Evolutionary conservation across 1,140 invertebrate species (phyloP).

Genomic region (Copidosoma floridanum): DNA sequence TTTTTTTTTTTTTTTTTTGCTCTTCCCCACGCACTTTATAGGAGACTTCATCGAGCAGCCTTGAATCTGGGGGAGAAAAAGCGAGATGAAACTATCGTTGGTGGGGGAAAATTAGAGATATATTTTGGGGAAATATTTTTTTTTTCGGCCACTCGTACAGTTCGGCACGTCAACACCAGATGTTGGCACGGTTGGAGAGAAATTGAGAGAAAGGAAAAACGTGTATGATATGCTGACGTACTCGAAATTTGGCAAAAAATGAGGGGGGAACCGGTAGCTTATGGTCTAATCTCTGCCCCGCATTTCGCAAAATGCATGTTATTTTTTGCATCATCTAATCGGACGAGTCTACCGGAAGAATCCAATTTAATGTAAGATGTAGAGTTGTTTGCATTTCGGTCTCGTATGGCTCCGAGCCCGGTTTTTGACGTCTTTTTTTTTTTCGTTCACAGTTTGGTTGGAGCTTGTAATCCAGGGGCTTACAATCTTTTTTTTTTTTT

Average conservation of each 20-base stretch:
- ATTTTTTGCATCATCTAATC: conserved; percentile 5
- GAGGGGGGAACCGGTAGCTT: background rate
- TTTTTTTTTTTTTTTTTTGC: too few species aligned
- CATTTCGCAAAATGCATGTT: background rate
- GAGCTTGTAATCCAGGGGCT: too few species aligned
- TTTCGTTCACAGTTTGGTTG: too few species aligned
- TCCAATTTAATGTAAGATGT: background rate
- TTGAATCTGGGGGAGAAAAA: background rate
- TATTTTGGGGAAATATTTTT: background rate
- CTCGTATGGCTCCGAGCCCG: too few species aligned
- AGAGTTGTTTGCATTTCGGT: background rate
- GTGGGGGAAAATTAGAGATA: background rate
- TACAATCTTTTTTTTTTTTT: too few species aligned
- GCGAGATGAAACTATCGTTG: too few species aligned
- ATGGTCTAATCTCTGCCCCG: background rate
- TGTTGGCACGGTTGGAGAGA: background rate
- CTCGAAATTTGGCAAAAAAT: conserved; percentile 1
- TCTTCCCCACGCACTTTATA: background rate
- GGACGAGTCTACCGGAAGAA: conserved; percentile 1
- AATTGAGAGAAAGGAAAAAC: too few species aligned
- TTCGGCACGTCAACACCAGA: conserved; percentile 10
- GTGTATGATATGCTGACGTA: too few species aligned
- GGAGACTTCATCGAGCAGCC: conserved; percentile 1
- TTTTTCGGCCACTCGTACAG: too few species aligned
- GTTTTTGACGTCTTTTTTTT: too few species aligned